These are phyloP conservation scores for Ochropleura plecta DNA, from an alignment of 2,888 invertebrate genomes.

Conservation along the genomic window DNA sequence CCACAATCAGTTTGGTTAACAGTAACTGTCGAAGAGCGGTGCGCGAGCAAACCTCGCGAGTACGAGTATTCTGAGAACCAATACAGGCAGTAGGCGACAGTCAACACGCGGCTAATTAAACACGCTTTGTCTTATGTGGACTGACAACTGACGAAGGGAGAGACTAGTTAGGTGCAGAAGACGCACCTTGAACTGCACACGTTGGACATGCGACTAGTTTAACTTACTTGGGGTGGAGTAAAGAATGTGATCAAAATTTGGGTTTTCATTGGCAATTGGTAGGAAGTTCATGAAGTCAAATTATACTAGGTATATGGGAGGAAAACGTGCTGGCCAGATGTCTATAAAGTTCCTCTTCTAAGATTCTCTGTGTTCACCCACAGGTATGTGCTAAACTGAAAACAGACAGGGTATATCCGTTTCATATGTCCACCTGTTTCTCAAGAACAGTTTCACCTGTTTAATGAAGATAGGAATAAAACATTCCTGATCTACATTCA, in stretches of 20 bases:
- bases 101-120: conserved; percentile 84
- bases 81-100: conserved; percentile 76
- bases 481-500: conserved; percentile 60
- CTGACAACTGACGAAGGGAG: conserved; percentile 67
- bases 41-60: conserved; percentile 58
- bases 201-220: not conserved
- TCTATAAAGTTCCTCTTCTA: too few species aligned
- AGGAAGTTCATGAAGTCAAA: not conserved
- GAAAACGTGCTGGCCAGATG: too few species aligned
- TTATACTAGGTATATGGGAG: too few species aligned
- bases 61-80: conserved; percentile 74
- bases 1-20: conserved; percentile 66
- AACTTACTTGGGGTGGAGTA: too few species aligned
- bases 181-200: conserved; percentile 28
- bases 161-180: conserved; percentile 69
- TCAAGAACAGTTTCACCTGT: not conserved
- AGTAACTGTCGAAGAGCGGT: conserved; percentile 68
- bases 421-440: not conserved
- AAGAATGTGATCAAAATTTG: not conserved
- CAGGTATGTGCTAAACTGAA: not conserved
- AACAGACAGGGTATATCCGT: not conserved
- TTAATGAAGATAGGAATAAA: conserved; percentile 16
- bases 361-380: too few species aligned
- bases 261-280: not conserved
- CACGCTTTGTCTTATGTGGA: conserved; percentile 83